Conservation (phyloP, 2,888 invertebrate genomes). For the Rhodophaea formosa region DNA sequence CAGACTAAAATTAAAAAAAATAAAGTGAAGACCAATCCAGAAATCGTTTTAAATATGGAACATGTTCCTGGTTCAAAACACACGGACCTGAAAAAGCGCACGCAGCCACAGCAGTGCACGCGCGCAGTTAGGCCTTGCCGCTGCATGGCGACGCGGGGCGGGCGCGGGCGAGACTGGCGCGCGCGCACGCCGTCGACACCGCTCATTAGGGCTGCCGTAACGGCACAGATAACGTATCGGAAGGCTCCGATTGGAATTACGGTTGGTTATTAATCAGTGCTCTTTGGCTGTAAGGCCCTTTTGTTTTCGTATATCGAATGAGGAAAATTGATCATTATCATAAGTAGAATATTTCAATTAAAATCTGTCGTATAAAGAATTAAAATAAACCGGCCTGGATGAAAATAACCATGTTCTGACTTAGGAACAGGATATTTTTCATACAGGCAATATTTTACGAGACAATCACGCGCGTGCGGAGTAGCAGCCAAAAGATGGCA, state of each 20-base stretch:
- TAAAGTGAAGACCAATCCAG: too few relatives aligned
- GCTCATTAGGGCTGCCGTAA: conserved; percentile 1
- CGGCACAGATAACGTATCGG: not conserved
- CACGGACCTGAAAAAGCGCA: conserved; percentile 18
- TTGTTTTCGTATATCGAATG: too few relatives aligned
- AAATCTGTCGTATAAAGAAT: too few relatives aligned
- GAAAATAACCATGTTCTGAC: too few relatives aligned
- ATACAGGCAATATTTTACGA: too few relatives aligned
- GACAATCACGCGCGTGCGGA: too few relatives aligned
- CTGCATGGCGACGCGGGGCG: conserved; percentile 9
- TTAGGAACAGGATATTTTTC: too few relatives aligned
- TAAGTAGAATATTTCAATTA: not conserved
- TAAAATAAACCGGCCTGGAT: too few relatives aligned
- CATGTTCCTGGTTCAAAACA: not conserved
- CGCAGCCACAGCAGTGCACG: conserved; percentile 27
- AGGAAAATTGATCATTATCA: not conserved
- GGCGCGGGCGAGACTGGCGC: conserved; percentile 7
- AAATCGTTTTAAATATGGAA: too few relatives aligned
- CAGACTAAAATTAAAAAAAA: too few relatives aligned
- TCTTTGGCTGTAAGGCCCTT: not conserved
- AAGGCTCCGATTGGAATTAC: not conserved
- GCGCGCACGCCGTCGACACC: not conserved
- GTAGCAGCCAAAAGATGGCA: too few relatives aligned
- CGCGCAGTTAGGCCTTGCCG: conserved; percentile 6
- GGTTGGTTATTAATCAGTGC: not conserved